phyloP scores from a whole-genome alignment of 2,797 vertebrate genomes.

The Epinephelus coioides region DNA sequence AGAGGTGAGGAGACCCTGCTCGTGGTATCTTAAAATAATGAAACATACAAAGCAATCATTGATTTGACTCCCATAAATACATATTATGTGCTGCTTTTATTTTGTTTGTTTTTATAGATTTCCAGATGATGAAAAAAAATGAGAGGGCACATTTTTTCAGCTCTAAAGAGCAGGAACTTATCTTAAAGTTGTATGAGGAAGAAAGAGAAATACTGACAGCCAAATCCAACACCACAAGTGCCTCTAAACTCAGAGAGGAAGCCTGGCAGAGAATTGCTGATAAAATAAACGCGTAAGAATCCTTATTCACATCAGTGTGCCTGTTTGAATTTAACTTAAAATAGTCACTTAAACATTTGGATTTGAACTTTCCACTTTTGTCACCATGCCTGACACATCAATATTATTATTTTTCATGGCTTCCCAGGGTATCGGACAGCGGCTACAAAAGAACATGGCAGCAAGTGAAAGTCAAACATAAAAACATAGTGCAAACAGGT shows the following conservation, averaged over 20 bases:
- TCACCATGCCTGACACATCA: background rate
- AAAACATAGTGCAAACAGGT: slow-evolving; percentile 83
- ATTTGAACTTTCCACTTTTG: background rate
- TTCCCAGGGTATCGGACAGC: slow-evolving; percentile 75
- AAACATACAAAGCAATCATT: background rate
- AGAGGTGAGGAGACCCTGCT: slow-evolving; percentile 66
- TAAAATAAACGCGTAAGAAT: slow-evolving; percentile 73
- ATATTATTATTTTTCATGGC: background rate
- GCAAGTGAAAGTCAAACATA: slow-evolving; percentile 82
- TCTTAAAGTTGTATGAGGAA: slow-evolving; percentile 78
- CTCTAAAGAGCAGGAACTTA: slow-evolving; percentile 77
- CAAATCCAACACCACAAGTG: slow-evolving; percentile 80
- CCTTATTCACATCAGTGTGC: background rate
- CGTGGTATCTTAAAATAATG: background rate
- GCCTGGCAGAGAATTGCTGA: slow-evolving; percentile 84
- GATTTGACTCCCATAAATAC: background rate
- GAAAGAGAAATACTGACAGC: slow-evolving; percentile 73
- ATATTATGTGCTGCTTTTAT: background rate
- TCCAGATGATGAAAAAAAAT: slow-evolving; percentile 63
- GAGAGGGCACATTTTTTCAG: slow-evolving; percentile 82
- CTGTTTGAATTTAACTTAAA: background rate
- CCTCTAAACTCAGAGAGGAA: slow-evolving; percentile 77
- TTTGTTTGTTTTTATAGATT: slow-evolving; percentile 41
- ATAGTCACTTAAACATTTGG: background rate
- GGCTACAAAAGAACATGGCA: slow-evolving; percentile 81